A percentile compares a stretch with the other conserved stretches of the same genome.
Conservation (phyloP, 2,113 vertebrate species). For the Gila orcuttii region DNA sequence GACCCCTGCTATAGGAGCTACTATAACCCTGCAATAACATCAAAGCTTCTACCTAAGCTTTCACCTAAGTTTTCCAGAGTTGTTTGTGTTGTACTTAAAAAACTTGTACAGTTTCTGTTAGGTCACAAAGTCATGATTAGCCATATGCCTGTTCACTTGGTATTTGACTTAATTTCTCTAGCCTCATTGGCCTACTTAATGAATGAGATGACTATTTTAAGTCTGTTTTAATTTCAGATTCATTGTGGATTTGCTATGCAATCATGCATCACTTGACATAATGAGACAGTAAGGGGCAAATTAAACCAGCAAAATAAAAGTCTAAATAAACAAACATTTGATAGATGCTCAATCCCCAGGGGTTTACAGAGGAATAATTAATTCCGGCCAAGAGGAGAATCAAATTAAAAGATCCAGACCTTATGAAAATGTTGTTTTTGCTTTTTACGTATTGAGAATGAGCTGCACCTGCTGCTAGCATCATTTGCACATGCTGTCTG, state of each 20-base stretch:
- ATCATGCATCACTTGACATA: constrained; percentile 51
- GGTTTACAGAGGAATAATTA: constrained; percentile 51
- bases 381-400: constrained; percentile 52
- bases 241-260: constrained; percentile 50
- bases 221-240: constrained; percentile 56
- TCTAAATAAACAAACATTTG: constrained; percentile 56
- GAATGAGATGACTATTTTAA: constrained; percentile 57
- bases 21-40: too few species aligned
- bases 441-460: constrained; percentile 20
- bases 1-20: too few species aligned
- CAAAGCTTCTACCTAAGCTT: neutral
- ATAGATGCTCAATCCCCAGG: constrained; percentile 40
- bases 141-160: constrained; percentile 6
- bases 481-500: constrained; percentile 23
- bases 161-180: constrained; percentile 25
- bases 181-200: constrained; percentile 60
- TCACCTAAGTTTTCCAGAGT: neutral
- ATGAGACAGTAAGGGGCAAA: constrained; percentile 51
- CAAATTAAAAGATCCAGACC: constrained; percentile 41
- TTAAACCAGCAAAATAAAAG: constrained; percentile 54
- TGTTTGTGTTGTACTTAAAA: neutral
- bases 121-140: constrained; percentile 26
- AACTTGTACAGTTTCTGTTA: neutral
- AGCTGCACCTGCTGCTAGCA: neutral
- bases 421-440: constrained; percentile 8